Base-by-base conservation (phyloP, 1,140 invertebrate species). In the Drosophila serrata region DNA sequence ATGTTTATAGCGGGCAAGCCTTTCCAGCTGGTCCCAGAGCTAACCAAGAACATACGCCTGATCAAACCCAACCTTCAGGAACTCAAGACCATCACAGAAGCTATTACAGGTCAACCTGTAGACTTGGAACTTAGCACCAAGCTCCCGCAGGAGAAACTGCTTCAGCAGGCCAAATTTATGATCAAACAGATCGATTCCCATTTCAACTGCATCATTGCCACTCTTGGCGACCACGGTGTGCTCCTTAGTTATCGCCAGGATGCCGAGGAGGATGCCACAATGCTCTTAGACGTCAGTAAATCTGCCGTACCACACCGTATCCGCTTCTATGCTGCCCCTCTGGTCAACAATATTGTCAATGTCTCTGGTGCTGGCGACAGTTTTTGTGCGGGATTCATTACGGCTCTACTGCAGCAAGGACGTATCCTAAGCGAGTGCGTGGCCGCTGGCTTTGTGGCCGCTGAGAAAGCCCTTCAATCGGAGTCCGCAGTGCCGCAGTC, bases 1-100 rank as follows among this genome's bases (percentile, higher is more conserved):
- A 87, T 95, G 37, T 91, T 93, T 43, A 94, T 95, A 70, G 94
- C 95, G 0, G 67, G 75, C 0, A 95, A 95, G 79, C 94, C 95
- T 5, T 95, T 96, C 58, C 27, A 58, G 4, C 49, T 92, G 13
- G n/a, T 42, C 0, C 27, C 56, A 0, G 55, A 79, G 5, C 67
- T 92, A 0, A 88, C 93, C 75, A 93, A 93, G 51, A 74, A 92
- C 19, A 90, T 97, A 37, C 93, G 93, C 4, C 95, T 95, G 75
- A 93, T 95, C 1, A 95, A 96, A 7, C 97, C 97, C 13, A 97
- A 97, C 93, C 74, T 97, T 12, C 93, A 94, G 40, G 97, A 97
- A 93, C 91, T 97, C 19, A 90, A 92, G 73, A 92, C 94, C 29
- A 95, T 95, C 75, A 94, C 94, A 24, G 67, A 75, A 39, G 65